Evolutionary conservation across 2,113 vertebrate genomes (phyloP), one percentile per base, ranked within the genome.

Genomic region (Heptranchias perlo): DNA sequence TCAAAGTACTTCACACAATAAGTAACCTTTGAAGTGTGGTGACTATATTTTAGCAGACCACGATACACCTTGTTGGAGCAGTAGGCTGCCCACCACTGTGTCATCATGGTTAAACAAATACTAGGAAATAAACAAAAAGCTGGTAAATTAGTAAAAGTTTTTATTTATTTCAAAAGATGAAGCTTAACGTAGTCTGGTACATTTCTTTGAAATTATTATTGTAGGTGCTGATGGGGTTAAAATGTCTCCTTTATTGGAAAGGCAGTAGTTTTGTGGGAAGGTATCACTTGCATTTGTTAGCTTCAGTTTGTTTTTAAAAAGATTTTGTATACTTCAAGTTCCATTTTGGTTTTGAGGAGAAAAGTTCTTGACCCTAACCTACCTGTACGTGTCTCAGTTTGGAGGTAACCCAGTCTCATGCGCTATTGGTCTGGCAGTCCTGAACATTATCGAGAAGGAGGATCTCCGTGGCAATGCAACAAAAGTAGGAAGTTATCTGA

Each of bases 361-460:
- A 65, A 49, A 47, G 44, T 87, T 54, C 13, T 14, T 31, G 21
- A 21, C 4, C 13, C 86, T 89, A 69, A 95, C 47, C 94, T 69
- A 25, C 65, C 54, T 96, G 18, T 95, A 39, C 49, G 5, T 69
- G 25, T 96, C 0, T 96, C 96, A 99, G 99, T 99, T 99, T 97
- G 99, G 98, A 95, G 99, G 99, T 78, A 99, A 99, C 96, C 99
- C 99, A 0, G 99, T 99, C 91, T 99, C 99, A 5, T 99, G 99
- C 96, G 99, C 99, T 96, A 98, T 99, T 96, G 99, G 98, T 0
- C 96, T 99, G 97, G 98, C 99, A 1, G 99, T 99, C 52, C 97
- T 99, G 11, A 98, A 99, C 1, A 96, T 99, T 96, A 99, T 99
- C 96, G 98, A 98, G 97, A 98, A 98, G 96, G 99, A 99, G 97